A percentile compares a stretch with the other conserved stretches of the same genome.
Evolutionary conservation across 2,888 invertebrate species (phyloP).

Genomic region (Melinaea marsaeus): DNA sequence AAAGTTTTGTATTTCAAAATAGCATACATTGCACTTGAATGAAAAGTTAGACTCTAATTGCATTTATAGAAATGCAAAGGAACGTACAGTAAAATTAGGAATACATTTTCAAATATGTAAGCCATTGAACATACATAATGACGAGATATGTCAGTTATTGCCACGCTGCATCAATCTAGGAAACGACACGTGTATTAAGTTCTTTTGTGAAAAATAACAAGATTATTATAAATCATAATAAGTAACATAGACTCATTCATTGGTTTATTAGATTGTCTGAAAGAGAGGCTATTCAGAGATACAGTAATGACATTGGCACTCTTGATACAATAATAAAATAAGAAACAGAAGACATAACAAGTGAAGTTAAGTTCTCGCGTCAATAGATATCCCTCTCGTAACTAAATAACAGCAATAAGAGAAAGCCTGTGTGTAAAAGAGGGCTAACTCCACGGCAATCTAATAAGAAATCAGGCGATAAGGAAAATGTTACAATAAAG

Average conservation of each 20-base stretch:
- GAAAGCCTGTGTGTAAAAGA: constrained; percentile 41
- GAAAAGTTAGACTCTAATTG: no score
- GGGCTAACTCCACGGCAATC: constrained; percentile 57
- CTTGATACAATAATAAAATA: constrained; percentile 45
- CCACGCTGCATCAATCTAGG: no score
- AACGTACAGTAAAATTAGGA: no score
- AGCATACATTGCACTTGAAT: no score
- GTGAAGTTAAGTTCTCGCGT: constrained; percentile 62
- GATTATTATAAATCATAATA: constrained; percentile 4
- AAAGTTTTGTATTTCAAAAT: no score
- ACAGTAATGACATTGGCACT: constrained; percentile 18
- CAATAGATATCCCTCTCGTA: constrained; percentile 59
- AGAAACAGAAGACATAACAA: constrained; percentile 52
- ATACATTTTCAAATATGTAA: no score
- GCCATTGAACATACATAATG: no score
- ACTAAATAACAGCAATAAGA: constrained; percentile 68
- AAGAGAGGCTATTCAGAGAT: constrained; percentile 8
- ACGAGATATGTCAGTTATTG: no score
- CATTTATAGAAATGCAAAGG: no score
- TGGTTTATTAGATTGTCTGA: constrained; percentile 22
- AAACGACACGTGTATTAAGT: no score
- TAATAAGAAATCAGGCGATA: constrained; percentile 66
- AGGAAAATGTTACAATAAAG: constrained; percentile 70
- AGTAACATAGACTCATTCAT: constrained; percentile 19
- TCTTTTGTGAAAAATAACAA: neutral